Percentiles rank a stretch among this genome's conserved stretches.
phyloP scores from a whole-genome alignment of 2,888 invertebrate species.

The Leptinotarsa peninsularis region DNA sequence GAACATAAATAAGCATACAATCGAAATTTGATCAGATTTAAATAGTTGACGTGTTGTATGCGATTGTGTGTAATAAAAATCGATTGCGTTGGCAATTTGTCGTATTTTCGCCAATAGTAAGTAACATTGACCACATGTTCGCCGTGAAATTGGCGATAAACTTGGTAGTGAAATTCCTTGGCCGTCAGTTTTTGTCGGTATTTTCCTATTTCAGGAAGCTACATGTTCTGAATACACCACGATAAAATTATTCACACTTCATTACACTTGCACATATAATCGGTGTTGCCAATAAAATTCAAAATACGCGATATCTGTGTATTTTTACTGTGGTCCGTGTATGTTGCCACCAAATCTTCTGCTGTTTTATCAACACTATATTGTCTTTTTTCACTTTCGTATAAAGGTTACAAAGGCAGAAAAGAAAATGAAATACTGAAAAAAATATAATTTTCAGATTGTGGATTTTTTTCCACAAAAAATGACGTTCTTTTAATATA shows the following conservation, averaged over 20 bases:
- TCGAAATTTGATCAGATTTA: not conserved
- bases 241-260: slow-evolving; percentile 9
- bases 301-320: no score
- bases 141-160: not conserved
- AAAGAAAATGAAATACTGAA: no score
- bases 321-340: no score
- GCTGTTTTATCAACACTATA: no score
- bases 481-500: no score
- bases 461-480: no score
- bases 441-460: no score
- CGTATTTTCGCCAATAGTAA: not conserved
- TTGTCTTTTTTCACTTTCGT: no score
- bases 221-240: slow-evolving; percentile 9
- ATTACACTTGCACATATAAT: not conserved
- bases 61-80: not conserved
- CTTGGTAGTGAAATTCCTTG: not conserved
- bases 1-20: not conserved
- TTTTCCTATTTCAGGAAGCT: slow-evolving; percentile 11
- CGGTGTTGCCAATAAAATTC: no score
- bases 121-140: not conserved
- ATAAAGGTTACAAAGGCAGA: no score
- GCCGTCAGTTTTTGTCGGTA: not conserved
- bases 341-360: no score
- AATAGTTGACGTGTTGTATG: not conserved
- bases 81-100: not conserved